Conservation (phyloP, 2,888 invertebrate species). For the Aquatica leii region DNA sequence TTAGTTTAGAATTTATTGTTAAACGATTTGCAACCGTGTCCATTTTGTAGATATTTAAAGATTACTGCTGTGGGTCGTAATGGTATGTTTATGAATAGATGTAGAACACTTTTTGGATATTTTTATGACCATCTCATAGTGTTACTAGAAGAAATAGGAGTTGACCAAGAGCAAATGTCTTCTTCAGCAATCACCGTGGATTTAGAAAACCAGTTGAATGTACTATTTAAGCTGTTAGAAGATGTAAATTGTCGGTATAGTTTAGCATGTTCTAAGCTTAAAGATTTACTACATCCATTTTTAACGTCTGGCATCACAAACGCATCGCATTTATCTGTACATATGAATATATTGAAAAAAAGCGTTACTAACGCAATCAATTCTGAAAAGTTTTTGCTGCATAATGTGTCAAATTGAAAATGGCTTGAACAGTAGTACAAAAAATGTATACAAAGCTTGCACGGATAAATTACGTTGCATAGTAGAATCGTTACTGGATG, state of each 20-base stretch:
- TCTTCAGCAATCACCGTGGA: conserved; percentile 54
- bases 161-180: conserved; percentile 55
- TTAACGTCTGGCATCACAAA: no score
- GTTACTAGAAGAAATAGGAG: conserved; percentile 64
- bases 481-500: conserved; percentile 80
- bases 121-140: no score
- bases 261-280: no score
- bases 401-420: conserved; percentile 77
- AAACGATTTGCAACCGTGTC: no score
- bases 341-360: conserved; percentile 67
- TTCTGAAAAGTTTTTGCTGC: conserved; percentile 63
- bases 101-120: no score
- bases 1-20: no score
- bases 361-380: no score
- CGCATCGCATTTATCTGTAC: conserved; percentile 84
- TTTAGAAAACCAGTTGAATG: conserved; percentile 68
- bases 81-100: no score
- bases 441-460: conserved; percentile 66
- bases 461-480: conserved; percentile 88
- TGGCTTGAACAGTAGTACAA: conserved; percentile 30
- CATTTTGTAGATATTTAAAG: no score
- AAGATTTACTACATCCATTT: no score
- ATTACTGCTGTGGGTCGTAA: no score
- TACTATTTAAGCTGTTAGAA: conserved; percentile 72
- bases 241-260: conserved; percentile 77